Conservation (phyloP, 1,140 invertebrate genomes). For the Ostrea denselamellosa region DNA sequence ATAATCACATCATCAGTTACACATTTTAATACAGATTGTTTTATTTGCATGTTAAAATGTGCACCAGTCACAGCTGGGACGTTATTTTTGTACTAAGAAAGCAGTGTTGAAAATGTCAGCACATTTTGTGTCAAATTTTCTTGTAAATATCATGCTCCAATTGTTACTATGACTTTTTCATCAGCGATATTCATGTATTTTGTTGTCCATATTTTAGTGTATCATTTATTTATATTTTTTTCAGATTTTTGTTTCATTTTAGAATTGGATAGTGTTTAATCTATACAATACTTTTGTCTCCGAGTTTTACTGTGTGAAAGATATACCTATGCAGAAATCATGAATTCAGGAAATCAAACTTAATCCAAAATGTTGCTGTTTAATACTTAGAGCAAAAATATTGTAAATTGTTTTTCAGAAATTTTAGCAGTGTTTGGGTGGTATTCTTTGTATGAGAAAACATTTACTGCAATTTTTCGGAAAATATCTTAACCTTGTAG, state of each 20-base stretch:
- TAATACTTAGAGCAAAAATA: too few species aligned
- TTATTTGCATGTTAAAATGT: background rate
- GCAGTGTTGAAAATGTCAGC: background rate
- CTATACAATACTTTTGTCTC: background rate
- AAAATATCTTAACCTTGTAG: background rate
- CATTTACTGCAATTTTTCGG: background rate
- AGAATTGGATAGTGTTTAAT: background rate
- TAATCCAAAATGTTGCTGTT: too few species aligned
- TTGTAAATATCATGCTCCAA: slow-evolving; percentile 29
- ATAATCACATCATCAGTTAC: background rate
- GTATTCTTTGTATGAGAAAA: too few species aligned
- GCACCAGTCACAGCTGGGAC: background rate
- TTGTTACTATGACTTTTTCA: background rate
- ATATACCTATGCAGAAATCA: background rate
- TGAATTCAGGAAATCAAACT: too few species aligned
- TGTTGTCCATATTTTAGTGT: background rate
- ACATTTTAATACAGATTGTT: background rate
- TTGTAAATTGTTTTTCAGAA: too few species aligned
- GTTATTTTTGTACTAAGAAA: background rate
- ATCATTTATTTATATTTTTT: background rate
- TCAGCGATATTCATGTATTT: background rate
- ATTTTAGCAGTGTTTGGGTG: too few species aligned
- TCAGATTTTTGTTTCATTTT: background rate
- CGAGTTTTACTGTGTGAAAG: background rate
- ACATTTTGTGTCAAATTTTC: background rate